These are phyloP conservation scores for Anabacerthia variegaticeps DNA, from an alignment of 2,797 vertebrate genomes.

Conservation along the genomic window DNA sequence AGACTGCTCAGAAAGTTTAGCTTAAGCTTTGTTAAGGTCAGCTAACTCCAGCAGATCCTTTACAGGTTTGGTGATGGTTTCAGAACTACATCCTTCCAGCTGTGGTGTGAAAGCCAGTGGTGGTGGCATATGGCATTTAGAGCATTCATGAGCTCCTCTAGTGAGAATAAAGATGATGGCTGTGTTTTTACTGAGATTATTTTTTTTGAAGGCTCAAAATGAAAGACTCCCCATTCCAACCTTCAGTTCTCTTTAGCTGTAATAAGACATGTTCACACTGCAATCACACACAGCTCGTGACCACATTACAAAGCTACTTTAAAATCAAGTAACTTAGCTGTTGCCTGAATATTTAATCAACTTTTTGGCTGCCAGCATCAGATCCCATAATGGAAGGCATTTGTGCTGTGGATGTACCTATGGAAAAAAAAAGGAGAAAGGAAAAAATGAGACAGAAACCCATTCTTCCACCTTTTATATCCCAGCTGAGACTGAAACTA, in stretches of 20 bases:
- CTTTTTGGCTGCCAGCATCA: neutral
- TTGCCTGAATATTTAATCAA: constrained; percentile 37
- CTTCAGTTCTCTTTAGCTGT: neutral
- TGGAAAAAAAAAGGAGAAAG: neutral
- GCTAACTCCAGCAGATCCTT: neutral
- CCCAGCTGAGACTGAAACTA: neutral
- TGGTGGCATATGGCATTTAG: neutral
- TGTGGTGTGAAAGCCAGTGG: neutral
- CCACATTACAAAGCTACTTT: neutral
- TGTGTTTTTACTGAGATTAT: neutral
- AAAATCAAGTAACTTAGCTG: neutral
- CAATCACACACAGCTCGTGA: neutral
- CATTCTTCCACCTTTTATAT: neutral
- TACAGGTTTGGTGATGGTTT: neutral
- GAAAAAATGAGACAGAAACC: neutral
- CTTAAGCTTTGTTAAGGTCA: neutral
- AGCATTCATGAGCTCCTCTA: neutral
- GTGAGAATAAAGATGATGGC: neutral
- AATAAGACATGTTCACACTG: neutral
- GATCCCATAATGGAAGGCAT: neutral
- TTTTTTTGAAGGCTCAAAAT: neutral
- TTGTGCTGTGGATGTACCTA: neutral
- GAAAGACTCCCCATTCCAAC: neutral
- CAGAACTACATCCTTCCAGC: neutral
- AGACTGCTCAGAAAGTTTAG: neutral